Evolutionary conservation across 2,888 invertebrate genomes (phyloP), one percentile per base, ranked within the genome.

Genomic region (Junonia oenone): DNA sequence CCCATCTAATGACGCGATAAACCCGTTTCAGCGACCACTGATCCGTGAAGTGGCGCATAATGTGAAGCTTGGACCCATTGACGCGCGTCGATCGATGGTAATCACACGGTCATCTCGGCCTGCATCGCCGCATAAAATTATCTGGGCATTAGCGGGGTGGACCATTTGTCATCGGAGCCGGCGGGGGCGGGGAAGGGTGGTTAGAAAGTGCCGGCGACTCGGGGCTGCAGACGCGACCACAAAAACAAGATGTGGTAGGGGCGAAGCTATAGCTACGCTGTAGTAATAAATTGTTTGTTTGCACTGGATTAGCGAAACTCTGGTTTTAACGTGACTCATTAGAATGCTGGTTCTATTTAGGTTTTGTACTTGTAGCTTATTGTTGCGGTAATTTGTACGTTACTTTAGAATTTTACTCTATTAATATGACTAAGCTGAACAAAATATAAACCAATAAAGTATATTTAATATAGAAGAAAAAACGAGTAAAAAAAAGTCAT

Each of bases 101-200:
- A 84, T 85, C 81, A 81, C 78, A 81, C 81, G 86, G 84, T 84
- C 85, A 84, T 79, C 74, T 75, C 73, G 69, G 73, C 74, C 82
- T 79, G 81, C 80, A 81, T 78, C 77, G 77, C 78, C 73, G 83
- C 82, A 85, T 85, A 83, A 84, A 86, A 88, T 88, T 89, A 90
- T 88, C 84, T 81, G 83, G 77, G 80, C 86, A 87, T 87, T 85
- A 88, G 81, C 81, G 75, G 72, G 75, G 81, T 83, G 76, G 79
- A 86, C 88, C 90, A 90, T 91, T 90, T 90, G 90, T 90, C 90
- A 89, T 89, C 84, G 78, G 79, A 74, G 78, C 83, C 69, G 70
- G 71, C 72, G 67, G 68, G 68, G 68, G 70, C 0, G 9, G 72
- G 74, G 35, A 48, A 68, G 75, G 78, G 75, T 77, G 78, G 51